Conservation (phyloP, 2,797 vertebrate genomes). For the Lepus oiostolus region DNA sequence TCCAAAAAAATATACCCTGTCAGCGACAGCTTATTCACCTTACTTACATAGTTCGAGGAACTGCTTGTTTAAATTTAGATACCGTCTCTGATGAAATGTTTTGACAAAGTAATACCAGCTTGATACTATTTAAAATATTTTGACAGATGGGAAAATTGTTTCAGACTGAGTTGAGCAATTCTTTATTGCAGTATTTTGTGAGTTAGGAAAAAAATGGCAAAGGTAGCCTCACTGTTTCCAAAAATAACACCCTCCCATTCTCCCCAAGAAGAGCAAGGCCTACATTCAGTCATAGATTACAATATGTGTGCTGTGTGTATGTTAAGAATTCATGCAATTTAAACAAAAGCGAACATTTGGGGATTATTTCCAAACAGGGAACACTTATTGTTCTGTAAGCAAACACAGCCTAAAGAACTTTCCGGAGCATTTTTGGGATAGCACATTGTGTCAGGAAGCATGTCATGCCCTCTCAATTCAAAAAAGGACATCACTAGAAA, state of each 20-base stretch:
- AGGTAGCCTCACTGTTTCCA: constrained; percentile 79
- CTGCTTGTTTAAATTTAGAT: constrained; percentile 86
- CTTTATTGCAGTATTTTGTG: constrained; percentile 84
- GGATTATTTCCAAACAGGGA: constrained; percentile 78
- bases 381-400: constrained; percentile 74
- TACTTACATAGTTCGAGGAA: constrained; percentile 84
- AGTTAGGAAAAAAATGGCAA: constrained; percentile 80
- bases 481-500: background rate
- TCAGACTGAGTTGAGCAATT: constrained; percentile 86
- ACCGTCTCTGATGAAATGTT: constrained; percentile 88
- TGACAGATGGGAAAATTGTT: constrained; percentile 88
- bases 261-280: constrained; percentile 59
- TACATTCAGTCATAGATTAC: constrained; percentile 67
- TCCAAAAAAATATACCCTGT: constrained; percentile 79
- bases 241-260: constrained; percentile 79
- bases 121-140: constrained; percentile 89
- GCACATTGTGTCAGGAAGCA: background rate
- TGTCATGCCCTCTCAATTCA: background rate
- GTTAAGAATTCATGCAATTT: constrained; percentile 66
- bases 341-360: constrained; percentile 72
- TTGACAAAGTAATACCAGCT: constrained; percentile 89
- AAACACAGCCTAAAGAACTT: constrained; percentile 72
- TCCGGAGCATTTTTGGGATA: background rate
- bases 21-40: constrained; percentile 85
- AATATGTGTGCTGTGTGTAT: constrained; percentile 58